Base-by-base conservation (phyloP, 1,140 invertebrate species). In the Atta cephalotes region DNA sequence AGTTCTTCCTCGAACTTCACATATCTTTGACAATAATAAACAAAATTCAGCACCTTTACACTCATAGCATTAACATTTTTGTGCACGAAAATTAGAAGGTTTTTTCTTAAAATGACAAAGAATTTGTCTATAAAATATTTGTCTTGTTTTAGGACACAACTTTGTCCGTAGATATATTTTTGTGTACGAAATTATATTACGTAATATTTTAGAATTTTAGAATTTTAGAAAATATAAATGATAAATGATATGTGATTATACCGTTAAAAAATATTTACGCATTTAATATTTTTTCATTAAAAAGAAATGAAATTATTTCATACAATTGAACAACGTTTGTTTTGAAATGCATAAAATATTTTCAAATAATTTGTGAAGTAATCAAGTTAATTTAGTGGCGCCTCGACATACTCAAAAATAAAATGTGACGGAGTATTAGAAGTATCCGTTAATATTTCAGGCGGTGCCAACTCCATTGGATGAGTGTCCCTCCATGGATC, bases 341-440 rank as follows among this genome's bases (percentile, higher is more conserved):
- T 80, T 53, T 66, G 39, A 86, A 86, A 80, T 86, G 60, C 58
- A 62, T n/a, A 56, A 39, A 14, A 6, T 49, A 79, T 18, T 49
- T 3, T 18, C 25, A 60, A 45, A 60, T 18, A 28, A 51, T 21
- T 82, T 14, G 6, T 58, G 0, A 58, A 71, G 39, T 56, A 3
- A 39, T 21, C 31, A 31, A 49, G 21, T 92, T 93, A 95, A 92
- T 95, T 95, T 39, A 95, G 79, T 60, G 94, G 92, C 78, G 95
- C 91, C 51, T 94, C 94, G 60, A 95, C 94, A 63, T 93, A 95
- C 70, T 95, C 94, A 53, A 93, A 95, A 65, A 95, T 94, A 76
- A 94, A 95, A 35, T 93, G 85, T 66, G 94, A 58, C 58, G 94
- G 78, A 7, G 91, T 56, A 79, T 90, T 91, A 53, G 91, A n/a